These are phyloP conservation scores for Oithona nana DNA, from an alignment of 2,888 invertebrate genomes.

Conservation along the genomic window DNA sequence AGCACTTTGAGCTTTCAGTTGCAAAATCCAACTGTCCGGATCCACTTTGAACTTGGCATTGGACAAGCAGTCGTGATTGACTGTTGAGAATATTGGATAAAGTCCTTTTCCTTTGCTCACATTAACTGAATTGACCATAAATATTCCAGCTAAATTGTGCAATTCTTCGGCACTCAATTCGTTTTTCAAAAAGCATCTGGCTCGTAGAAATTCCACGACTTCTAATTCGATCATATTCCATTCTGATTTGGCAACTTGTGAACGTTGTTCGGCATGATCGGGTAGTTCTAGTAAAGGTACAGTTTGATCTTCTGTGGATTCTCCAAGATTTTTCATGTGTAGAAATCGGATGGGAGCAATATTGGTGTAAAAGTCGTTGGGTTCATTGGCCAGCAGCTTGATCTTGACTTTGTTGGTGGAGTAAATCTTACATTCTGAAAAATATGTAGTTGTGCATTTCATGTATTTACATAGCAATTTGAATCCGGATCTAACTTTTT, in stretches of 20 bases:
- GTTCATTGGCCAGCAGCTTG: not conserved
- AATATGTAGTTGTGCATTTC: no score
- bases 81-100: not conserved
- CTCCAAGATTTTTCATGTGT: not conserved
- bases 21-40: not conserved
- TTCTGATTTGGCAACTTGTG: not conserved
- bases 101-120: not conserved
- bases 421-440: not conserved
- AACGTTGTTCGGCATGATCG: not conserved
- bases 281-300: not conserved
- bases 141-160: not conserved
- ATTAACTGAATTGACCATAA: not conserved
- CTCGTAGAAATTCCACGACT: constrained; percentile 6
- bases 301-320: no score
- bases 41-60: not conserved
- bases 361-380: not conserved
- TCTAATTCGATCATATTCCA: constrained; percentile 11
- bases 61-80: not conserved
- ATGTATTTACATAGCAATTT: no score
- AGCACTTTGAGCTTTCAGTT: not conserved
- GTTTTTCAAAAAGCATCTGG: not conserved
- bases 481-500: no score
- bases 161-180: constrained; percentile 4
- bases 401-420: not conserved
- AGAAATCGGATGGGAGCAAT: not conserved